Base-by-base conservation (phyloP, 2,113 vertebrate species). In the Phalacrocorax brasilianus region DNA sequence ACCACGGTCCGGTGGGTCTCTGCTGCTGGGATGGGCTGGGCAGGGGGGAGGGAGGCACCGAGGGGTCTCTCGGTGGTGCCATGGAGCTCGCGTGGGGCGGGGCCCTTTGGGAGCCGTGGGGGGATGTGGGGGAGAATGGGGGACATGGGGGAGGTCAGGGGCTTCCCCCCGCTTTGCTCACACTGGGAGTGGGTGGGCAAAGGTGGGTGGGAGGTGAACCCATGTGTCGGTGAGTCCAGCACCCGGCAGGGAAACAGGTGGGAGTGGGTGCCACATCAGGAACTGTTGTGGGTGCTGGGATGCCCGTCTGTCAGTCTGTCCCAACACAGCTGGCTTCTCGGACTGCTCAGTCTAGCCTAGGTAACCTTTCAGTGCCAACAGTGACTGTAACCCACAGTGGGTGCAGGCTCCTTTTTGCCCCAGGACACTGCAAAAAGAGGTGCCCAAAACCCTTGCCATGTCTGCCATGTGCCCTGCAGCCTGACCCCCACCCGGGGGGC, bases 151-250 rank as follows among this genome's bases (percentile, higher is more conserved):
- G 27, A 81, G 35, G 32, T 73, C 0, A 3, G 44, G 10, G 17
- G 4, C 12, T 76, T 75, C 12, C 20, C 3, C n/a, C 8, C 23
- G 47, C n/a, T 65, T 61, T 1, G 4, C 11, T 12, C 32, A 17
- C 52, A 15, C 5, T 1, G 4, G 23, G 45, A 44, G 21, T 7
- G 38, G n/a, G 8, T 58, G 58, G 83, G 52, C 38, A 35, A 19
- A 27, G 53, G 67, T 24, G 14, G 38, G 26, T 3, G 33, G 50
- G 45, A 61, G 73, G 30, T 26, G 45, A 52, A n/a, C 7, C 33
- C 1, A 0, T 11, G 11, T 2, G 7, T 40, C 6, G 8, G 16
- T 16, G 40, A 75, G 50, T 7, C 72, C 8, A 21, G 59, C 17
- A 12, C 7, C 8, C 30, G 11, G 45, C 8, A 8, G 23, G 35